Conservation (phyloP, 1,140 invertebrate genomes). For the Diorhabda sublineata region DNA sequence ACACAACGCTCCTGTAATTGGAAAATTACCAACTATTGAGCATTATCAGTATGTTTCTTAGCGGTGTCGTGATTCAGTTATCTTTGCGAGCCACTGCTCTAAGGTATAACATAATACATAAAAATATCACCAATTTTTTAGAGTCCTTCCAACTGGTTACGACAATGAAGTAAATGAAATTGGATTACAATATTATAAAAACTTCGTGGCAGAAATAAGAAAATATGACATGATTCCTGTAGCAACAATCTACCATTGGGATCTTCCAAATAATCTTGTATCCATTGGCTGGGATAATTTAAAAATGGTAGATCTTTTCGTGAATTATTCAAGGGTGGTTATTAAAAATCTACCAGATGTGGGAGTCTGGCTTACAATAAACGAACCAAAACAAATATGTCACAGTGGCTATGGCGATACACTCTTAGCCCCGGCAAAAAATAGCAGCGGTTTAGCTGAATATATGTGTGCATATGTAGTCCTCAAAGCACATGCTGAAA, state of each 20-base stretch:
- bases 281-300: conserved; percentile 41
- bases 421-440: conserved; percentile 47
- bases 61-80: too few relatives aligned
- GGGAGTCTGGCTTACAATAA: conserved; percentile 40
- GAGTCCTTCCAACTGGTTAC: conserved; percentile 9
- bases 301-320: conserved; percentile 38
- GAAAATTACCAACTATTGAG: too few relatives aligned
- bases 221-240: conserved; percentile 17
- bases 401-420: conserved; percentile 9
- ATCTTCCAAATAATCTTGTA: conserved; percentile 39
- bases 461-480: conserved; percentile 28
- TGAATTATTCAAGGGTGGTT: conserved; percentile 38
- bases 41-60: too few relatives aligned
- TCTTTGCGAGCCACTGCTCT: too few relatives aligned
- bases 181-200: conserved; percentile 13
- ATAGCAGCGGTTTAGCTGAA: conserved; percentile 52
- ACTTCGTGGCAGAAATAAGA: background rate
- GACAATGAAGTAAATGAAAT: background rate
- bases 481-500: conserved; percentile 37
- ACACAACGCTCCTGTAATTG: too few relatives aligned
- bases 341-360: conserved; percentile 26
- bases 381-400: conserved; percentile 31
- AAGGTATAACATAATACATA: too few relatives aligned
- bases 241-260: conserved; percentile 51
- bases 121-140: background rate